Evolutionary conservation across 2,113 vertebrate genomes (phyloP).

Genomic region (Lichenostomus cassidix): DNA sequence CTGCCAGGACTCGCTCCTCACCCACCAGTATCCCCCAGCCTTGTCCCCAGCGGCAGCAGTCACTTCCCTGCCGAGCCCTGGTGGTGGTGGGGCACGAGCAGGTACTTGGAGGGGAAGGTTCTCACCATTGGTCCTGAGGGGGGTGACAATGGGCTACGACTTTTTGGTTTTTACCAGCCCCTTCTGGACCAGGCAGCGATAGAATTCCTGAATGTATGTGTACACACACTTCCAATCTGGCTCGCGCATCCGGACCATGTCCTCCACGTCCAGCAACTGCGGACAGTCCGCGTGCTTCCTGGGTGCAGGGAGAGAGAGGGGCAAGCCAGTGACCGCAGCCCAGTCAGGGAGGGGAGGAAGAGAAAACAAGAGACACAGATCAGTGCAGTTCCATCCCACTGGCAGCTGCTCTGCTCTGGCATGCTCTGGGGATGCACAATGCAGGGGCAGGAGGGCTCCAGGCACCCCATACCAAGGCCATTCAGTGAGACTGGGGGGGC

Average conservation of each 20-base stretch:
- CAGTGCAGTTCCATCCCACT: slow-evolving; percentile 74
- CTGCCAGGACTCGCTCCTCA: fast-evolving
- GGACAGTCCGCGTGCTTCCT: slow-evolving; percentile 98
- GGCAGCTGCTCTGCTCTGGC: slow-evolving; percentile 64
- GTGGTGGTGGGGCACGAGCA: background rate
- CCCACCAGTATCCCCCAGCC: background rate
- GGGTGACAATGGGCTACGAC: slow-evolving; percentile 83
- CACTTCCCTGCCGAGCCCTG: background rate
- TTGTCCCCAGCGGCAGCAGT: background rate
- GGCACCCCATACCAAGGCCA: slow-evolving; percentile 39
- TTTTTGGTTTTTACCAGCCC: slow-evolving; percentile 99
- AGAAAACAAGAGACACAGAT: slow-evolving; percentile 73
- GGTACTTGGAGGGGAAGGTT: slow-evolving; percentile 55
- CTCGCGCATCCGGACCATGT: slow-evolving; percentile 99
- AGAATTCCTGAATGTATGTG: slow-evolving; percentile 99
- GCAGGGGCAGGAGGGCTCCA: slow-evolving; percentile 54
- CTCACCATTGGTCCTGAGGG: slow-evolving; percentile 76
- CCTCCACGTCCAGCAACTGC: slow-evolving; percentile 98
- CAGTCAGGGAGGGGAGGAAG: slow-evolving; percentile 49
- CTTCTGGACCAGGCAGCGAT: slow-evolving; percentile 98
- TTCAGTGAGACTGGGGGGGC: slow-evolving; percentile 34
- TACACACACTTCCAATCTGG: slow-evolving; percentile 99
- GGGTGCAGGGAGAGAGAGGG: slow-evolving; percentile 74
- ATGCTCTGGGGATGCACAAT: slow-evolving; percentile 67
- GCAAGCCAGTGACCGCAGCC: slow-evolving; percentile 82